Percentiles rank a stretch among this genome's conserved stretches.
phyloP scores from a whole-genome alignment of 1,140 invertebrate species.

The Microvelia longipes region DNA sequence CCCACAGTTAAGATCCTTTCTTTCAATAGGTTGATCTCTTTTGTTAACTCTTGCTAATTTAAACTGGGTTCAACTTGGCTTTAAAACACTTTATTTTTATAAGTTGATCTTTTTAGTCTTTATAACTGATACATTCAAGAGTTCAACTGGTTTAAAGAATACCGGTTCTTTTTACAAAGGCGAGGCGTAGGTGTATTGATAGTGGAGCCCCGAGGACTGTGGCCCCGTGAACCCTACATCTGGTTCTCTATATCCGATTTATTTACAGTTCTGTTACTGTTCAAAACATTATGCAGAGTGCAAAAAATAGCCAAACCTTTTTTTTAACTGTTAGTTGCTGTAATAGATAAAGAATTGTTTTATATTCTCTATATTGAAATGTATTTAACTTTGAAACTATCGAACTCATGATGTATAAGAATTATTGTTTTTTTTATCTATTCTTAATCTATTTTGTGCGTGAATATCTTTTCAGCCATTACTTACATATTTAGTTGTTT shows the following conservation, averaged over 20 bases:
- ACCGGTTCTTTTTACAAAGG: background rate
- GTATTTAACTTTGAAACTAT: too few relatives aligned
- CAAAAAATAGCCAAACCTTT: too few relatives aligned
- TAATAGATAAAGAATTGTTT: too few relatives aligned
- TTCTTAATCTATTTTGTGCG: too few relatives aligned
- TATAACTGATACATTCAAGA: background rate
- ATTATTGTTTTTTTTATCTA: too few relatives aligned
- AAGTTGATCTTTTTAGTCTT: background rate
- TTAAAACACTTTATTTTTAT: background rate
- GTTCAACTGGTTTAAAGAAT: background rate
- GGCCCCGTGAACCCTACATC: background rate
- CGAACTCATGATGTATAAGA: too few relatives aligned
- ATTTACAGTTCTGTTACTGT: background rate
- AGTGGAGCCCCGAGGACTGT: background rate
- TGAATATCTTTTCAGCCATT: too few relatives aligned
- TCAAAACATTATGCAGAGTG: background rate
- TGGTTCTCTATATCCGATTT: background rate
- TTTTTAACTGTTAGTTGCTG: too few relatives aligned
- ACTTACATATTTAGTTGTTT: too few relatives aligned
- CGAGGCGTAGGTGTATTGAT: background rate
- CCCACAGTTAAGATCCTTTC: background rate
- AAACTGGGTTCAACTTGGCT: background rate
- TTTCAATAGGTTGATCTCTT: background rate
- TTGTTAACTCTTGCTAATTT: background rate
- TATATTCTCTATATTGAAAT: too few relatives aligned